Evolutionary conservation across 2,888 invertebrate species (phyloP), one percentile per base, ranked within the genome.

Genomic region (Lampropteryx suffumata): DNA sequence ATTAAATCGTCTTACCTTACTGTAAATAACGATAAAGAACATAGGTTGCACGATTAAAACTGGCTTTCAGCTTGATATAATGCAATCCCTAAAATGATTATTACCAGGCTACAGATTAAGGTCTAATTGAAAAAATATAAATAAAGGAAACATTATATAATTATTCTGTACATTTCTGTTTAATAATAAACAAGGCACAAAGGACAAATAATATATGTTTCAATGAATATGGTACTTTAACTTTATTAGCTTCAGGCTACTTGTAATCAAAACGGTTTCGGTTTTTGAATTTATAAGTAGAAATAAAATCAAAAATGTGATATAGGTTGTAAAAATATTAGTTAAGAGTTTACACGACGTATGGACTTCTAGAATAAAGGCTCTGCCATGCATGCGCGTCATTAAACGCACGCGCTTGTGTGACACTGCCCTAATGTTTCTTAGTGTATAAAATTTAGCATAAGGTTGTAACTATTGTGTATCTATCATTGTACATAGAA

Each of bases 241-340:
- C 21, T 14, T 21, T 0, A n/a, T 9, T 44, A 5, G 27, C 11
- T 33, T 27, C 13, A 14, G n/a, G 24, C 13, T 33, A n/a, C 10
- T 11, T 10, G 21, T 10, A 21, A 10, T 17, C n/a, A 10, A 33
- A 32, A 10, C 8, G 6, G 28, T 47, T 49, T 44, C 49, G 39
- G 24, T 26, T 39, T 42, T 64, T 55, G 64, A 70, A 64, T 62
- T 45, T 70, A 64, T 84, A 85, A 27, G 42, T 42, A 42, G 84
- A 62, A 73, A 79, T 83, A 83, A 84, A 83, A 84, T 82, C 80
- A 87, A 59, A 78, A 89, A 88, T 89, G 90, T 90, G 90, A 90
- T 90, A 90, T 90, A 90, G 88, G 77, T 79, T 89, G 90, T 90
- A 89, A 88, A 89, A 86, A 84, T 44, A 65, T 69, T 79, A 76